Base-by-base conservation (phyloP, 1,140 invertebrate species). In the Camponotus floridanus region DNA sequence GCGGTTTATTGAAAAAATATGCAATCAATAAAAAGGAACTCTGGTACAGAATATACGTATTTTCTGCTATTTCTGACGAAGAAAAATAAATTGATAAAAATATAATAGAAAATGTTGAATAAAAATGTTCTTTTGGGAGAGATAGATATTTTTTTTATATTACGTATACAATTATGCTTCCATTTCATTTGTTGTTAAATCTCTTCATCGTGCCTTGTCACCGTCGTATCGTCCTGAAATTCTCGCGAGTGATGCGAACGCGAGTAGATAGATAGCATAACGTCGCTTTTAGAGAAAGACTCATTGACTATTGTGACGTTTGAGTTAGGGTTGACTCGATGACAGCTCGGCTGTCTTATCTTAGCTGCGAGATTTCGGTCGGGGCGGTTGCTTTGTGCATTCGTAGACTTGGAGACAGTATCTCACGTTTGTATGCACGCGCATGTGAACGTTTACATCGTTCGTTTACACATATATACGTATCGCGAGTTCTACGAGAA, bases 281-380 rank as follows among this genome's bases (percentile, higher is more conserved):
- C 73, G 70, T 57, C 62, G 64, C 59, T 78, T 85, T 79, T 57
- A 57, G 61, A 86, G 51, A 65, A 78, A 11, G 51, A 85, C 65
- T 86, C 80, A 87, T 86, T 87, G 90, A 91, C 84, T 86, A 89
- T 92, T 89, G 91, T 92, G 39, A 84, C 81, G 87, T 85, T 94
- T 94, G 94, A 94, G 92, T 92, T 91, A 91, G 93, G 92, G 88
- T 91, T 92, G 91, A 92, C 89, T 91, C 88, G 89, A 86, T 85
- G 92, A 91, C 90, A 93, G 91, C 76, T 80, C 57, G 18, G 33
- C 76, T 71, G 87, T 90, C 84, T 91, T 91, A 92, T 92, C 91
- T 93, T 86, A 74, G 61, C 70, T 76, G 85, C 85, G 88, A 92
- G 91, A 91, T 92, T 92, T 93, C 81, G 71, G 65, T 76, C 84